phyloP scores from a whole-genome alignment of 2,888 invertebrate species.

The Copidosoma aretas region DNA sequence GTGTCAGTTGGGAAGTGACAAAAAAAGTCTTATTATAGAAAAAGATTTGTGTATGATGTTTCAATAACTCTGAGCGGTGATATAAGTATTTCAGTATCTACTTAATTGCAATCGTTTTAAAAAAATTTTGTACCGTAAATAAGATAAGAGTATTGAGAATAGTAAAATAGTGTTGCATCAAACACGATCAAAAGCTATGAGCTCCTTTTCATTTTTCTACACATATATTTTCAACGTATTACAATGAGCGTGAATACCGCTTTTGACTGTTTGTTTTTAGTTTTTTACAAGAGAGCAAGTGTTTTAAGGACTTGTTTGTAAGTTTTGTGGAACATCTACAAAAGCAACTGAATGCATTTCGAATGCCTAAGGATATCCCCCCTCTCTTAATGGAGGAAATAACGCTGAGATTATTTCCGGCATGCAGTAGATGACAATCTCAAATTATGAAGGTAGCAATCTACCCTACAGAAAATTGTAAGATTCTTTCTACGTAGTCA shows the following conservation, averaged over 20 bases:
- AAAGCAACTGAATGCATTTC: constrained; percentile 12
- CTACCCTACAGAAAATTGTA: not conserved
- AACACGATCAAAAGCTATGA: too few species aligned
- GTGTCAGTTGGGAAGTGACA: too few species aligned
- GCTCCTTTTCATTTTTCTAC: not conserved
- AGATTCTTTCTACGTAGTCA: too few species aligned
- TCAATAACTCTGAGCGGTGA: too few species aligned
- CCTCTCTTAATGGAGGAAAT: constrained; percentile 27
- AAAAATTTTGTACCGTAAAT: too few species aligned
- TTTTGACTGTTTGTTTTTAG: not conserved
- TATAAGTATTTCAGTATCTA: too few species aligned
- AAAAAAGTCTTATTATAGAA: too few species aligned
- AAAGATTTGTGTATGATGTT: too few species aligned
- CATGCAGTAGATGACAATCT: constrained; percentile 19
- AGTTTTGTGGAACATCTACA: not conserved
- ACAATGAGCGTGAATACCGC: not conserved
- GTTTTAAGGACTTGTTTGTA: not conserved
- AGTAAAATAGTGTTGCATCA: too few species aligned
- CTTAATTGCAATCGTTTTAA: too few species aligned
- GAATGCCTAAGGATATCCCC: constrained; percentile 22
- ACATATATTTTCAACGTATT: not conserved
- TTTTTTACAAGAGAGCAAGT: not conserved
- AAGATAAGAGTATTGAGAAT: too few species aligned
- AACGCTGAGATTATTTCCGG: constrained; percentile 30
- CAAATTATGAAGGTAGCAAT: constrained; percentile 6